Conservation (phyloP, 2,113 vertebrate genomes). For the Mobula hypostoma region DNA sequence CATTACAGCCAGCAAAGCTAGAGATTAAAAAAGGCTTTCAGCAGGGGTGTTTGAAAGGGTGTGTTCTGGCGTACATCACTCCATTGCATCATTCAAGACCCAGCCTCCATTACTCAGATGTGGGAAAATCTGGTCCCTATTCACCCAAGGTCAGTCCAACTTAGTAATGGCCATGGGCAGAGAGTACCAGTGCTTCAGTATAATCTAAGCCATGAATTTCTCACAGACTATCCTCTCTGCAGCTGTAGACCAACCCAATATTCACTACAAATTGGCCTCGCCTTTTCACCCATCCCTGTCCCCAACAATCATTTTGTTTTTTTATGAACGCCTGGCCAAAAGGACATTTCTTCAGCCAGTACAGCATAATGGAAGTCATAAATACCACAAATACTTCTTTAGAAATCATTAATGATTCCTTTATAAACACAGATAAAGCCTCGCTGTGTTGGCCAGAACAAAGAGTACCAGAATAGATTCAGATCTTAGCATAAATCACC, state of each 20-base stretch:
- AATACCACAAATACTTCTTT: not conserved
- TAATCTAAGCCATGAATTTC: too few species aligned
- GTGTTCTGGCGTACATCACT: too few species aligned
- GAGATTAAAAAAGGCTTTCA: too few species aligned
- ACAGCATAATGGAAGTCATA: not conserved
- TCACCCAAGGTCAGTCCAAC: too few species aligned
- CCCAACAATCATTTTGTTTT: not conserved
- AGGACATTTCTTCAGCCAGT: not conserved
- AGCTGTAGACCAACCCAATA: not conserved
- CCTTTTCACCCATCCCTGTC: too few species aligned
- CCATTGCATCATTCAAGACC: too few species aligned
- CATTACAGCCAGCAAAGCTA: too few species aligned
- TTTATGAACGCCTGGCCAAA: not conserved
- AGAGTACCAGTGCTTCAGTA: too few species aligned
- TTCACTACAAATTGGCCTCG: not conserved
- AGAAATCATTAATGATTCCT: constrained; percentile 11
- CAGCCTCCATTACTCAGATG: too few species aligned
- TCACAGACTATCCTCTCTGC: not conserved
- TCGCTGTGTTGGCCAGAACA: not conserved
- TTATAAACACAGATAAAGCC: constrained; percentile 17
- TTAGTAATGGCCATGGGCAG: too few species aligned
- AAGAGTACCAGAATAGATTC: not conserved
- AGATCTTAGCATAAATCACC: not conserved
- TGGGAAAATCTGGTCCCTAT: too few species aligned
- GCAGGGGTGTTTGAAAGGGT: too few species aligned